Evolutionary conservation across 2,797 vertebrate species (phyloP).

Genomic region (Leptodactylus fallax): DNA sequence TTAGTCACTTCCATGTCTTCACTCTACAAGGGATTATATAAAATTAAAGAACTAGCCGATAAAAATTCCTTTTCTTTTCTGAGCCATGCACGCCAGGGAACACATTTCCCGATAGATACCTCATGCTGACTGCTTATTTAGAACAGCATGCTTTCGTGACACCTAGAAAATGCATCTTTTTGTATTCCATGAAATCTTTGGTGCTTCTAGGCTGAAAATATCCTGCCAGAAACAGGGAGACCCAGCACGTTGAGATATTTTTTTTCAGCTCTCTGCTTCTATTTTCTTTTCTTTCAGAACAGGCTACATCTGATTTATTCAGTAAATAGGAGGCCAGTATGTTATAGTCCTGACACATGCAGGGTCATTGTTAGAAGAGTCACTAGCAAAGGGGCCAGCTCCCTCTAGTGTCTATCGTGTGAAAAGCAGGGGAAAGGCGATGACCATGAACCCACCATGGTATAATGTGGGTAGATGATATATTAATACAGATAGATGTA

Average conservation of each 20-base stretch:
- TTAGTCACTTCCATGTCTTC: not conserved
- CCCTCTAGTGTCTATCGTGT: conserved; percentile 22
- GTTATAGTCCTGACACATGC: not conserved
- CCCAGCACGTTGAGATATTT: conserved; percentile 2
- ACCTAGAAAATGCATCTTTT: conserved; percentile 16
- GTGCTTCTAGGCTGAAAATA: conserved; percentile 24
- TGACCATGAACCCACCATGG: no score
- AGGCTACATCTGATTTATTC: conserved; percentile 11
- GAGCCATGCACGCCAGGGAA: not conserved
- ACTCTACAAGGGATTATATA: not conserved
- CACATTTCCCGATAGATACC: not conserved
- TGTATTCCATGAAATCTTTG: conserved; percentile 13
- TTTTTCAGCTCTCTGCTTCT: not conserved
- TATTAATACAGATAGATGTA: no score
- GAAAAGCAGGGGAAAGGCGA: not conserved
- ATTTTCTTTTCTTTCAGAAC: conserved; percentile 15
- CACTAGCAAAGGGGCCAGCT: not conserved
- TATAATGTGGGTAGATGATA: no score
- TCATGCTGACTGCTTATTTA: conserved; percentile 11
- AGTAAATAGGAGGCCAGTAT: not conserved
- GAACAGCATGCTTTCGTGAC: conserved; percentile 2
- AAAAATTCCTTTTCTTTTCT: not conserved
- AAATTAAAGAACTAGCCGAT: not conserved
- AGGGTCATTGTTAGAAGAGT: not conserved
- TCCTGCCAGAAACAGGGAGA: conserved; percentile 14